A percentile compares a stretch with the other conserved stretches of the same genome.
These are phyloP conservation scores for Bolinopsis microptera DNA, from an alignment of 37 sponge, comb jelly and placozoan species.

Conservation along the genomic window DNA sequence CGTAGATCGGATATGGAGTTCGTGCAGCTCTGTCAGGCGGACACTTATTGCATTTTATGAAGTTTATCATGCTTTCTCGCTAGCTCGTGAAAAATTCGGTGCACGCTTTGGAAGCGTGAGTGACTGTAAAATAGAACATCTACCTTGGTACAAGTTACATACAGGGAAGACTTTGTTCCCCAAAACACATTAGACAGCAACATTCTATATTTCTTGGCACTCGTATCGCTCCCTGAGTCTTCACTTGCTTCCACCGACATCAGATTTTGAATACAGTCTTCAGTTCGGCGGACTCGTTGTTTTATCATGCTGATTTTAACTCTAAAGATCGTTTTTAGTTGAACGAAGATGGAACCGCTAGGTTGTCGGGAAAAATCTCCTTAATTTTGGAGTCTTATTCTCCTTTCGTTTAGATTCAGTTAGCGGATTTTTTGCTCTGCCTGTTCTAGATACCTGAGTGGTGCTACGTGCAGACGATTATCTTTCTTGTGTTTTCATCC, in stretches of 20 bases:
- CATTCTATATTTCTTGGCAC: not conserved
- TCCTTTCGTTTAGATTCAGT: no score
- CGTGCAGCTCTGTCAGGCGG: not conserved
- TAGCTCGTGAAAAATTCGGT: constrained; percentile 60
- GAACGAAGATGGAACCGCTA: no score
- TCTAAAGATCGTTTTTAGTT: no score
- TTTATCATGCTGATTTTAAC: not conserved
- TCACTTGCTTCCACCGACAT: not conserved
- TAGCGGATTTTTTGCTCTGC: no score
- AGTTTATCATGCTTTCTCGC: constrained; percentile 65
- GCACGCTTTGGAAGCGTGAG: constrained; percentile 58
- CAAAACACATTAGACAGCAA: constrained; percentile 52
- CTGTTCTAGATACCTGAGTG: no score
- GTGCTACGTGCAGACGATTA: no score
- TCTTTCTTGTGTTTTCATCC: no score
- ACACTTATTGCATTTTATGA: constrained; percentile 64
- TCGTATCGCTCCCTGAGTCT: not conserved
- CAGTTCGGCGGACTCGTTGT: not conserved
- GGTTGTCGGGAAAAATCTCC: no score
- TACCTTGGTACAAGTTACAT: not conserved
- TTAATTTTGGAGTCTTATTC: no score
- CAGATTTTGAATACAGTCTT: not conserved
- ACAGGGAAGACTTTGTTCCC: constrained; percentile 25
- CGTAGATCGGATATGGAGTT: constrained; percentile 10
- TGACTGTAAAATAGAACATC: constrained; percentile 58